A percentile compares a stretch with the other conserved stretches of the same genome.
Conservation (phyloP, 2,113 vertebrate species). For the Dicrurus megarhynchus region DNA sequence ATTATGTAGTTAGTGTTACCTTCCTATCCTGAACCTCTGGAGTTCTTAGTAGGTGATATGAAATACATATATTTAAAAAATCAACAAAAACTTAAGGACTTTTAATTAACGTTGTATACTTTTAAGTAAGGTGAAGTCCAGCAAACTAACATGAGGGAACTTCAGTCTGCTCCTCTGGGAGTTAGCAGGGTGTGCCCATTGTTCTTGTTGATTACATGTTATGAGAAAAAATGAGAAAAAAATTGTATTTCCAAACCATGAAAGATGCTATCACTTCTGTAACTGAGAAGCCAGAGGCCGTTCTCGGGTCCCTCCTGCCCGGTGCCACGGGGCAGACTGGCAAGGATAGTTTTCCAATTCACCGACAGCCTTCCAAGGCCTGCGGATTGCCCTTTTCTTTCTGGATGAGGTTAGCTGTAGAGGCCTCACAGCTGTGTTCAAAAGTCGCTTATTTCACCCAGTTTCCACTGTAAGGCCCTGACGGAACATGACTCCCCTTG, state of each 20-base stretch:
- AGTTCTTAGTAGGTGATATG: neutral
- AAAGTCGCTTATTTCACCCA: neutral
- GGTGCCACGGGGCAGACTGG: rapidly evolving
- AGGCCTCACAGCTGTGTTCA: neutral
- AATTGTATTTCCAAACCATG: neutral
- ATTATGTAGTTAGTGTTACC: neutral
- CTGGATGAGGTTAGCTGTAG: too few species aligned
- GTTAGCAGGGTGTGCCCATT: neutral
- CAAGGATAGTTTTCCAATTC: neutral
- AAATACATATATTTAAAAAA: neutral
- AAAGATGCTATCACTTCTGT: rapidly evolving
- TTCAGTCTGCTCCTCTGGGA: neutral
- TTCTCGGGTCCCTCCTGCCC: neutral
- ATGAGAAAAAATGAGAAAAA: neutral
- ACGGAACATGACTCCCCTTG: rapidly evolving
- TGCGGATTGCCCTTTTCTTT: neutral
- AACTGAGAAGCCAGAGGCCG: neutral
- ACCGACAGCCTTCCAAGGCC: neutral
- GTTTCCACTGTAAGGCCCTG: neutral
- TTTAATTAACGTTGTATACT: neutral
- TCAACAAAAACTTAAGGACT: neutral
- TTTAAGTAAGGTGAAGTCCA: neutral
- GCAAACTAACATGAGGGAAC: neutral
- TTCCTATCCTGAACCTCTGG: neutral
- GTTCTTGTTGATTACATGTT: neutral